These are phyloP conservation scores for Emberiza fucata DNA, from an alignment of 2,113 vertebrate genomes.

Conservation along the genomic window DNA sequence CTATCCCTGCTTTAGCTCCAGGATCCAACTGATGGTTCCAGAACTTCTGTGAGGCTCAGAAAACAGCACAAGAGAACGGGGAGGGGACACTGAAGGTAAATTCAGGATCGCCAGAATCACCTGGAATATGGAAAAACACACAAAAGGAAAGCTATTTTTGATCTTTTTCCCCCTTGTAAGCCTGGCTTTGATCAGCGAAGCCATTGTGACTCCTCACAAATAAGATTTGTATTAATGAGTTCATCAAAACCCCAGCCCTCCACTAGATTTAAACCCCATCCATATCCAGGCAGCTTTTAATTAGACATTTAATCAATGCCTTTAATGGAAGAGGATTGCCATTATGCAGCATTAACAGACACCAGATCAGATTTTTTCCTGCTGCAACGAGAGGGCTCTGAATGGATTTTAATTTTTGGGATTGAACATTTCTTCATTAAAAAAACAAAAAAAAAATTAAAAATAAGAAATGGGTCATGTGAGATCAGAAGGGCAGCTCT, in stretches of 20 bases:
- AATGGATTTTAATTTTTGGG: not conserved
- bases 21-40: not conserved
- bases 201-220: not conserved
- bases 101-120: not conserved
- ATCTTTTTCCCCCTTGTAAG: not conserved
- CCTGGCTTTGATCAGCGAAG: not conserved
- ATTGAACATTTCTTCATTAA: not conserved
- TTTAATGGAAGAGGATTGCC: not conserved
- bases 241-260: not conserved
- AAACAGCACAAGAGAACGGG: not conserved
- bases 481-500: not conserved
- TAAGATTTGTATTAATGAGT: not conserved
- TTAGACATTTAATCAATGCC: conserved; percentile 13
- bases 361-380: not conserved
- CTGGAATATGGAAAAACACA: not conserved
- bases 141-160: not conserved
- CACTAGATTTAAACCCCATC: not conserved
- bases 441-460: not conserved
- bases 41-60: not conserved
- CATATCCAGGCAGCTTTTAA: not conserved
- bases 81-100: not conserved
- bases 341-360: not conserved
- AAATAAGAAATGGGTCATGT: not conserved
- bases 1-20: not conserved
- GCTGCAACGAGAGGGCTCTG: not conserved